Conservation (phyloP, 2,113 vertebrate genomes). For the Ivindomyrus marchei region DNA sequence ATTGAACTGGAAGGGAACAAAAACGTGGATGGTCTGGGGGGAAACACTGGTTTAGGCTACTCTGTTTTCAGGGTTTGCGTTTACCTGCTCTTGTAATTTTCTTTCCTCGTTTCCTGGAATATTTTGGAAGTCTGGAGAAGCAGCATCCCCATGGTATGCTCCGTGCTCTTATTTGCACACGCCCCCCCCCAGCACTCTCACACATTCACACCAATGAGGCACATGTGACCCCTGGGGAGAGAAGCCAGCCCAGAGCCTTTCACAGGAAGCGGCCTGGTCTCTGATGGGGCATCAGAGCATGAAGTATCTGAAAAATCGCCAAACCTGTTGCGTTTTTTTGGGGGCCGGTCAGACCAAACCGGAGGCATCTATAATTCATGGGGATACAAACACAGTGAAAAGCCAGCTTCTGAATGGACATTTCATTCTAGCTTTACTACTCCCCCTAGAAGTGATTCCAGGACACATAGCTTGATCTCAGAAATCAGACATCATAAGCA, state of each 20-base stretch:
- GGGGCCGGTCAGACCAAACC: background rate
- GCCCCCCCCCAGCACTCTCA: background rate
- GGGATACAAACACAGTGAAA: background rate
- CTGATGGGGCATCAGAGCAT: background rate
- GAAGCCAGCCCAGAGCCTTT: background rate
- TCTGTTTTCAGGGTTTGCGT: background rate
- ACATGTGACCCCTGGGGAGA: background rate
- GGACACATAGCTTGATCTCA: background rate
- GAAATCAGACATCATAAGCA: background rate
- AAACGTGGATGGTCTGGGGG: background rate
- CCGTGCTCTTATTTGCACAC: background rate
- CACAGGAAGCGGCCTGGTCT: background rate
- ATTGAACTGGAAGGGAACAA: background rate
- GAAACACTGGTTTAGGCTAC: background rate
- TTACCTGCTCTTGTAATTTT: background rate
- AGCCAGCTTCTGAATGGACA: background rate
- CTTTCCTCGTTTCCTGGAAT: background rate
- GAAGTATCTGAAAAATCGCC: background rate
- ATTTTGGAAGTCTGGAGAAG: background rate
- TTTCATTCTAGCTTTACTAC: background rate
- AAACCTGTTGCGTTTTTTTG: background rate
- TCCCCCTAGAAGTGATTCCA: background rate
- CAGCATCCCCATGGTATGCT: no score
- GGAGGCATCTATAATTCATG: background rate
- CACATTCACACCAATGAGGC: background rate